Percentiles rank a stretch among this genome's conserved stretches.
Conservation (phyloP, 2,888 invertebrate genomes). For the Temnothorax rugatulus region DNA sequence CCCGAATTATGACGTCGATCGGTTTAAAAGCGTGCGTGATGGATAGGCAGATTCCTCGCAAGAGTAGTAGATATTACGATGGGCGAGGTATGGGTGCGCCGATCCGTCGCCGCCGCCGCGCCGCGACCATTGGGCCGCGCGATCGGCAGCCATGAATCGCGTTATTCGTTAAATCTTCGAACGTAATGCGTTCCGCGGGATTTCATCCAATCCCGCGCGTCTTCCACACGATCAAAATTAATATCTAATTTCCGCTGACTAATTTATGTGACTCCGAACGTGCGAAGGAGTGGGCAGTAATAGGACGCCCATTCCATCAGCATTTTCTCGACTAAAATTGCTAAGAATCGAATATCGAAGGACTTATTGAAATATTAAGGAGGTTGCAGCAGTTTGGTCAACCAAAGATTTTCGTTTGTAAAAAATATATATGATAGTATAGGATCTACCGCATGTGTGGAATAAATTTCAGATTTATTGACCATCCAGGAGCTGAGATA, state of each 20-base stretch:
- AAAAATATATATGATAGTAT: too few species aligned
- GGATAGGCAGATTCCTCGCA: constrained; percentile 72
- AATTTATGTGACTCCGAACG: constrained; percentile 2
- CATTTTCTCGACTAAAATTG: not conserved
- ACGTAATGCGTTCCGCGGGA: constrained; percentile 35
- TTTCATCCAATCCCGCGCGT: not conserved
- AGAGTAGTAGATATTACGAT: constrained; percentile 61
- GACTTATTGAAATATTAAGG: not conserved
- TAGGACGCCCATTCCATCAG: not conserved
- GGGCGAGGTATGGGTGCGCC: constrained; percentile 75
- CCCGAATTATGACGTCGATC: constrained; percentile 77
- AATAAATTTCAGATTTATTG: too few species aligned
- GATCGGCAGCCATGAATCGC: constrained; percentile 22
- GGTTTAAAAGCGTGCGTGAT: constrained; percentile 78
- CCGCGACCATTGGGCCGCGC: not conserved
- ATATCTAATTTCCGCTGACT: constrained; percentile 36
- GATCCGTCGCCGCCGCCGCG: not conserved
- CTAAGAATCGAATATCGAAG: not conserved
- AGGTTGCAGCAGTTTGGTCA: too few species aligned
- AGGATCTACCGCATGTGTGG: too few species aligned
- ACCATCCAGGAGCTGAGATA: too few species aligned
- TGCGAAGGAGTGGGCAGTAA: not conserved
- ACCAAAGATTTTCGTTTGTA: too few species aligned
- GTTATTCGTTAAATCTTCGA: constrained; percentile 42
- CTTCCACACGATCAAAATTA: not conserved